These are phyloP conservation scores for Miltochrista miniata DNA, from an alignment of 2,888 invertebrate genomes.

Conservation along the genomic window DNA sequence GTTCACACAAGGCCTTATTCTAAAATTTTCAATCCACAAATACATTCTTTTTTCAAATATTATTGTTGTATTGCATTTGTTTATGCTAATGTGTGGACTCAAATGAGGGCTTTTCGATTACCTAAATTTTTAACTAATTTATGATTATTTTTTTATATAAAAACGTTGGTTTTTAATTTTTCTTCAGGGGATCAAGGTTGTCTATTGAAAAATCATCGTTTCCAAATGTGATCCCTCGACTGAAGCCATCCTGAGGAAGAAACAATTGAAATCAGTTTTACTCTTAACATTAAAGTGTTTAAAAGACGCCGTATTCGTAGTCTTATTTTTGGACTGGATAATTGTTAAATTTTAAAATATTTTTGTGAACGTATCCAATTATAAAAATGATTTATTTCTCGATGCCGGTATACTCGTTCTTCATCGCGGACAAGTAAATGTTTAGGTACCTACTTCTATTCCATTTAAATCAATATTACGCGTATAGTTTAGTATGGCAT, in stretches of 20 bases:
- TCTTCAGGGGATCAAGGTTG: conserved; percentile 95
- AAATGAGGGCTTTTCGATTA: conserved; percentile 50
- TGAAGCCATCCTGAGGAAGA: conserved; percentile 92
- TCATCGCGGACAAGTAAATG: too few species aligned
- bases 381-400: too few species aligned
- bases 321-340: too few species aligned
- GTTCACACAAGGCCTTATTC: conserved; percentile 61
- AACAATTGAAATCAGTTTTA: conserved; percentile 4
- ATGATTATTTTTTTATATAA: conserved; percentile 36
- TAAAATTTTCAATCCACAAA: conserved; percentile 45
- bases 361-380: too few species aligned
- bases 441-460: too few species aligned
- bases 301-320: neutral
- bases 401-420: too few species aligned
- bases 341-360: too few species aligned
- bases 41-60: conserved; percentile 31
- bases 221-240: conserved; percentile 93
- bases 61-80: conserved; percentile 56
- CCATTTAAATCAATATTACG: too few species aligned
- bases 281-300: neutral
- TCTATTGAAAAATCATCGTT: conserved; percentile 97
- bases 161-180: conserved; percentile 76
- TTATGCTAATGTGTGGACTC: conserved; percentile 56
- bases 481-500: too few species aligned
- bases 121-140: conserved; percentile 51